Percentiles rank a stretch among this genome's conserved stretches.
Conservation (phyloP, 37 sponge, comb jelly and placozoan genomes). For the Ephydatia muelleri region DNA sequence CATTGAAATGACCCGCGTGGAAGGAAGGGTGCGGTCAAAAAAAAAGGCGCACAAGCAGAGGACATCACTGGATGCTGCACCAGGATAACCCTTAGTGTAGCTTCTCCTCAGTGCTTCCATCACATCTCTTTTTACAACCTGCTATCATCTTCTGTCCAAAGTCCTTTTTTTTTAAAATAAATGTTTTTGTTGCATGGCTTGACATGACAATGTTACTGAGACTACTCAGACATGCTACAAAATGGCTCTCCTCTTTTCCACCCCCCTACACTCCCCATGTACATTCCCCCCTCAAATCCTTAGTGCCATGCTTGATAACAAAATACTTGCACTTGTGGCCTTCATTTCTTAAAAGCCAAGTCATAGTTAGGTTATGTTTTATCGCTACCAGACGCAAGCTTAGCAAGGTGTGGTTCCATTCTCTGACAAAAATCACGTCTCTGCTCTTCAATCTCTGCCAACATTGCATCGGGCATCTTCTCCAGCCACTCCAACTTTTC, state of each 20-base stretch:
- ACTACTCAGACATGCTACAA: not conserved
- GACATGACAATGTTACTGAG: not conserved
- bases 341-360: not conserved
- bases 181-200: not conserved
- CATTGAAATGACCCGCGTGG: constrained; percentile 24
- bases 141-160: not conserved
- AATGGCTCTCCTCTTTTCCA: not conserved
- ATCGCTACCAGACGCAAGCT: not conserved
- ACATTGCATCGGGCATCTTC: not conserved
- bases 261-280: not conserved
- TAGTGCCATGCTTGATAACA: not conserved
- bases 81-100: not conserved
- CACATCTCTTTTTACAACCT: constrained; percentile 3
- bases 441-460: constrained; percentile 43
- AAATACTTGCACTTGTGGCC: not conserved
- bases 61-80: not conserved
- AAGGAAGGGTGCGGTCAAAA: not conserved
- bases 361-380: not conserved
- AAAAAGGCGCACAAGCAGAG: constrained; percentile 2
- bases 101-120: not conserved
- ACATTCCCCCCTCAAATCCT: not conserved
- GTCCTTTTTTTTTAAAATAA: not conserved
- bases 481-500: constrained; percentile 75
- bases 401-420: constrained; percentile 34
- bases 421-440: constrained; percentile 51